Base-by-base conservation (phyloP, 2,888 invertebrate species). In the Onchidella celtica region DNA sequence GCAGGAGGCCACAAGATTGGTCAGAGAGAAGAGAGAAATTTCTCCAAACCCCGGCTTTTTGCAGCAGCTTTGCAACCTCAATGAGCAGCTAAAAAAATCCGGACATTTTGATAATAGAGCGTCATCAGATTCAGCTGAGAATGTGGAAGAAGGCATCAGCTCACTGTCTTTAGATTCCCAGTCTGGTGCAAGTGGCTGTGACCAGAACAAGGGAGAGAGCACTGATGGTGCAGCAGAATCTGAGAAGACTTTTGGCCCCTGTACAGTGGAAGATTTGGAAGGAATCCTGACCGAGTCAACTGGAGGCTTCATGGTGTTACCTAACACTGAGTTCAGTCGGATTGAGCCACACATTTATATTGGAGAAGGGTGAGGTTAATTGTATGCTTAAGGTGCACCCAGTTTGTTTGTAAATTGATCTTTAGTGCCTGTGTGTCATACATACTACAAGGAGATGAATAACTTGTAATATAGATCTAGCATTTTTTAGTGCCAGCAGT, bases 401-500 rank as follows among this genome's bases (percentile, higher is more conserved):
- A 47, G n/a, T 69, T 24, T 36, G 2, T 17, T 84, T 79, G 85
- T 83, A 11, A 86, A 97, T 97, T 84, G 95, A 95, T 86, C 95
- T n/a, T n/a, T n/a, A n/a, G n/a, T n/a, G n/a, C n/a, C n/a, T n/a
- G n/a, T n/a, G n/a, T n/a, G n/a, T 97, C 65, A 97, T 97, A 32
- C 96, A 95, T 93, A 96, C 96, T 92, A 96, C n/a, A n/a, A n/a
- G n/a, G n/a, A n/a, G n/a, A n/a, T n/a, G n/a, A n/a, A n/a, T n/a
- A n/a, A n/a, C n/a, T n/a, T n/a, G n/a, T n/a, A n/a, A n/a, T n/a
- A n/a, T n/a, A n/a, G n/a, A n/a, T n/a, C n/a, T n/a, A n/a, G n/a
- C n/a, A n/a, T n/a, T n/a, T n/a, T n/a, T n/a, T n/a, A n/a, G n/a
- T n/a, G n/a, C n/a, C n/a, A n/a, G n/a, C n/a, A n/a, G n/a, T n/a